A percentile compares a stretch with the other conserved stretches of the same genome.
phyloP scores from a whole-genome alignment of 2,797 vertebrate species.

The Mycteria americana region DNA sequence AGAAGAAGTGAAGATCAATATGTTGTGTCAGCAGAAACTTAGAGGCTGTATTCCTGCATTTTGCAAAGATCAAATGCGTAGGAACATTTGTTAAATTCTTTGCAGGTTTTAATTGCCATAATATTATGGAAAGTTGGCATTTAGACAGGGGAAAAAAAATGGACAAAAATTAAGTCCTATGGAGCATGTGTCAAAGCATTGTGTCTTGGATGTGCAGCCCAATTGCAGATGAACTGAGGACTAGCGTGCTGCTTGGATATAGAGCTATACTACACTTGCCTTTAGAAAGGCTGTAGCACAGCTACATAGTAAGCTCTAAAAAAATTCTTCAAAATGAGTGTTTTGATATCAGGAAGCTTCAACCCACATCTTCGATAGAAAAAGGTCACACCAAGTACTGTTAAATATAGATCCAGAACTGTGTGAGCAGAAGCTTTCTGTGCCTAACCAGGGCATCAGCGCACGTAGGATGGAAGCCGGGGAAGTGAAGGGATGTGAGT shows the following conservation, averaged over 20 bases:
- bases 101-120: not conserved
- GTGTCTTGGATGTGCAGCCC: not conserved
- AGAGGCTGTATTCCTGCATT: not conserved
- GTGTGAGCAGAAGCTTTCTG: not conserved
- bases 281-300: not conserved
- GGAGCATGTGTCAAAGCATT: not conserved
- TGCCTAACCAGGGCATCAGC: not conserved
- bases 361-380: not conserved
- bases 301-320: not conserved
- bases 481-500: fast-evolving
- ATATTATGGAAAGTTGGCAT: not conserved
- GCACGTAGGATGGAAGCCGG: not conserved
- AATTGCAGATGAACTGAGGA: not conserved
- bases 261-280: not conserved
- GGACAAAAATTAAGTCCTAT: not conserved
- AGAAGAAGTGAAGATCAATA: not conserved
- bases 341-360: not conserved
- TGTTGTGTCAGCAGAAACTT: not conserved
- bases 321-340: not conserved
- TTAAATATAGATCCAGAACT: not conserved
- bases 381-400: not conserved
- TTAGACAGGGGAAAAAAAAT: not conserved
- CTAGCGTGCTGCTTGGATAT: not conserved
- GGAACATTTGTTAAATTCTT: not conserved
- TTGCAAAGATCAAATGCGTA: not conserved